phyloP scores from a whole-genome alignment of 2,888 invertebrate genomes.

The Xestia xanthographa region DNA sequence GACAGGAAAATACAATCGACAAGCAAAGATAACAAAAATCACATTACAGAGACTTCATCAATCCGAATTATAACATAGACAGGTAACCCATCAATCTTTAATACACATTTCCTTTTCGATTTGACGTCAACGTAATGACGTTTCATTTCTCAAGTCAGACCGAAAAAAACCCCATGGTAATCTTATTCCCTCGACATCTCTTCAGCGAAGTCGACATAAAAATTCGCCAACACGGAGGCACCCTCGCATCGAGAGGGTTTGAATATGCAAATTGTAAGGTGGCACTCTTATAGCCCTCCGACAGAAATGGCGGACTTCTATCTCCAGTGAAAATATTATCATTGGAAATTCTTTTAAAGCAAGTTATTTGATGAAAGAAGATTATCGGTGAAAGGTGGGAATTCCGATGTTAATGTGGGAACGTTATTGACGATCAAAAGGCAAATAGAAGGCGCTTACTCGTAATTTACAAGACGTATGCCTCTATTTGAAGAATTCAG shows the following conservation, averaged over 20 bases:
- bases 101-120: conserved; percentile 63
- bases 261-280: conserved; percentile 76
- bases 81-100: conserved; percentile 58
- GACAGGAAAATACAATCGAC: conserved; percentile 4
- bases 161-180: conserved; percentile 62
- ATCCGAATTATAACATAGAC: conserved; percentile 59
- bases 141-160: conserved; percentile 59
- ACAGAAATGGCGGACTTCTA: conserved; percentile 61
- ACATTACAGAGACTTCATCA: conserved; percentile 45
- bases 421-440: conserved; percentile 48
- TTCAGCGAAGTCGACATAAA: conserved; percentile 63
- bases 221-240: conserved; percentile 63
- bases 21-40: conserved; percentile 17
- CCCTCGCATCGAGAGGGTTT: conserved; percentile 70
- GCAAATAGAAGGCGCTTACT: conserved; percentile 43
- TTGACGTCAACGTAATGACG: conserved; percentile 64
- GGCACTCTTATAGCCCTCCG: conserved; percentile 65
- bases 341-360: conserved; percentile 68
- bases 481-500: conserved; percentile 32
- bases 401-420: conserved; percentile 55
- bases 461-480: conserved; percentile 38
- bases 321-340: conserved; percentile 75
- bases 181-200: conserved; percentile 65
- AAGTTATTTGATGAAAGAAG: conserved; percentile 62
- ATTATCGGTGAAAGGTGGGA: conserved; percentile 60